phyloP scores from a whole-genome alignment of 2,113 vertebrate genomes.

The Actenoides hombroni region DNA sequence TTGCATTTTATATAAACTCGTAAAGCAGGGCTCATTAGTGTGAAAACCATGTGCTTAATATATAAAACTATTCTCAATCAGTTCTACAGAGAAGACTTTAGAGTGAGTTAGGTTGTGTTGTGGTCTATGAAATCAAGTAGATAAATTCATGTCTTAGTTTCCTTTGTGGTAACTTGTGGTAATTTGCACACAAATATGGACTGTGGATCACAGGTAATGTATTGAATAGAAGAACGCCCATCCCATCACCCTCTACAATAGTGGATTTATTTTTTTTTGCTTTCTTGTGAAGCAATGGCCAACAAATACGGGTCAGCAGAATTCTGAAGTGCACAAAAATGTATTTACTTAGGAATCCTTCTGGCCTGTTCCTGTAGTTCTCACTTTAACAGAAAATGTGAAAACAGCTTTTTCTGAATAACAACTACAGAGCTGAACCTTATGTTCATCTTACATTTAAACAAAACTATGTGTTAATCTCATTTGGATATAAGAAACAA shows the following conservation, averaged over 20 bases:
- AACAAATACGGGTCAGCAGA: neutral
- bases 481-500: constrained; percentile 9
- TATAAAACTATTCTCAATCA: neutral
- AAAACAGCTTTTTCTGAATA: neutral
- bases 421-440: neutral
- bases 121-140: neutral
- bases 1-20: constrained; percentile 63
- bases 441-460: constrained; percentile 9
- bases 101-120: neutral
- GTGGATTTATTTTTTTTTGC: neutral
- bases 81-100: neutral
- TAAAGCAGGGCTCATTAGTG: neutral
- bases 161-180: neutral
- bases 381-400: neutral
- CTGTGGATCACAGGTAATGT: neutral
- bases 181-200: neutral
- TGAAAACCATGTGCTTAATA: neutral
- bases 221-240: neutral
- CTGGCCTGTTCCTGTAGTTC: neutral
- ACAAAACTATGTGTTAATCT: constrained; percentile 30
- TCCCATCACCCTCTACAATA: neutral
- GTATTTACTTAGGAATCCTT: neutral
- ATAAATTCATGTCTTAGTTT: neutral
- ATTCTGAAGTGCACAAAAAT: neutral
- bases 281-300: neutral